Conservation (phyloP, 1,140 invertebrate species). For the Drosophila parvula region DNA sequence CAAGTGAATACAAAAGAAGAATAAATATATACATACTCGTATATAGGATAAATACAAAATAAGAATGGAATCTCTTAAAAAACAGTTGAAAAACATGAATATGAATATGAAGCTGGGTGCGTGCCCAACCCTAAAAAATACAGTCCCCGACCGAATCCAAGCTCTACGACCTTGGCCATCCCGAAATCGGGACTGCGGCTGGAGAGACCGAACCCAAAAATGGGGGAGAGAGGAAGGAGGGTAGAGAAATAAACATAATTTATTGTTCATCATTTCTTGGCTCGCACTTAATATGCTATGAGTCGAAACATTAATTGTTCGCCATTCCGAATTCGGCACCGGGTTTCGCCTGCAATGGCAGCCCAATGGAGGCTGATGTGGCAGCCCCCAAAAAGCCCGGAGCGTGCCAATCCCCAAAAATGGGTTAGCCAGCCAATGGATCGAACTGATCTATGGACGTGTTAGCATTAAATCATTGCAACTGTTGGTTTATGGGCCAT, state of each 20-base stretch:
- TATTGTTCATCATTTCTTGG: constrained; percentile 63
- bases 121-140: constrained; percentile 17
- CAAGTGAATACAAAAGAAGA: background rate
- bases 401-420: constrained; percentile 28
- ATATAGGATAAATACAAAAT: no score
- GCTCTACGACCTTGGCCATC: constrained; percentile 46
- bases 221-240: background rate
- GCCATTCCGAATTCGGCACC: constrained; percentile 3
- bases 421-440: constrained; percentile 21
- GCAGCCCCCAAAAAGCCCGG: background rate
- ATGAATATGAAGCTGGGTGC: background rate
- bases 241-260: constrained; percentile 68
- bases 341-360: background rate
- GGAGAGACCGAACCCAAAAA: constrained; percentile 31
- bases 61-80: background rate
- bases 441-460: constrained; percentile 14
- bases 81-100: background rate
- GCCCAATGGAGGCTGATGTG: background rate
- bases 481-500: background rate
- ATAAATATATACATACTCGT: no score
- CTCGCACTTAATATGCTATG: constrained; percentile 60
- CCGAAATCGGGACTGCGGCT: constrained; percentile 28
- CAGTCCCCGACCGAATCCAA: background rate
- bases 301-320: constrained; percentile 34
- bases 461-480: background rate